Evolutionary conservation across 2,888 invertebrate species (phyloP), one percentile per base, ranked within the genome.

Genomic region (Papilio elwesi): DNA sequence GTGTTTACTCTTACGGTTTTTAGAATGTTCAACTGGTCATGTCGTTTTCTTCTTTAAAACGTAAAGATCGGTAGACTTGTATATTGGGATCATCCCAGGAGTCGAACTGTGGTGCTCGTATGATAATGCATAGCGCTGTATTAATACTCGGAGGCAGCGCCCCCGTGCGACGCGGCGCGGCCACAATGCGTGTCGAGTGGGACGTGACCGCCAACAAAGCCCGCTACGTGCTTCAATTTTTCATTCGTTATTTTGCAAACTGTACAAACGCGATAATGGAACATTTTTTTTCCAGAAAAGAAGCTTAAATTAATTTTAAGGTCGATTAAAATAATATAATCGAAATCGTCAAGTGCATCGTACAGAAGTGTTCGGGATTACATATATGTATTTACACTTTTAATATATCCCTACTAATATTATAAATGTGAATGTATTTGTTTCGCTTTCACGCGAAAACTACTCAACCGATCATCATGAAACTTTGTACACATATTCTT

Each of bases 181-280:
- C 48, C 48, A 49, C 68, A 48, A 36, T 48, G 68, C 57, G 68
- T 68, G 68, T 57, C 68, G 49, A 68, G 57, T 57, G 57, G 68
- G 49, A 57, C 57, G 68, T 57, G 49, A 57, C 57, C 57, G 57
- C 8, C 48, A 15, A 68, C 68, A 68, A 68, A 59, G 48, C 26
- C 15, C 11, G 26, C 43, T 36, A 15, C 15, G 57, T 48, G 26
- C 13, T 68, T n/a, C 26, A 48, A 13, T 49, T 13, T 48, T 57
- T 26, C 5, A 38, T 43, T 62, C 59, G 38, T 62, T 67, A 53
- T 68, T 47, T 68, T 51, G 59, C 36, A 65, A 65, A 65, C 65
- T 65, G 49, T 65, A 51, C 36, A 12, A 49, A 26, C 49, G 51
- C 51, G 65, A 65, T 65, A 65, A 51, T 65, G 51, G 51, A 65